These are phyloP conservation scores for Cichladusa arquata DNA, from an alignment of 2,113 vertebrate genomes.

Conservation along the genomic window DNA sequence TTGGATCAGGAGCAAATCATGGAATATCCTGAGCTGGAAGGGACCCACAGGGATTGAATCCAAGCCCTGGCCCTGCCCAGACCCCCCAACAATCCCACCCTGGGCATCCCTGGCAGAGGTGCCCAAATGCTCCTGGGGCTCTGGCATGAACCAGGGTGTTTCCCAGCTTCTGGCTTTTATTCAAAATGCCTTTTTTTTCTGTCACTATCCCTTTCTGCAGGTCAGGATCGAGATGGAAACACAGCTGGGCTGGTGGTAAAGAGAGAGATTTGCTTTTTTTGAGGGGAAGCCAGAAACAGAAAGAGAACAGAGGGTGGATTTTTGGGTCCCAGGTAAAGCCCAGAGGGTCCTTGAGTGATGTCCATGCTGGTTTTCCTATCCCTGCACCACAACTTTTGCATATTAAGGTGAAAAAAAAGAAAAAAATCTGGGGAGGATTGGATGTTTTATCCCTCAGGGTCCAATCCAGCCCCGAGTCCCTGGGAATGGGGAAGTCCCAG, in stretches of 20 bases:
- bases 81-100: not conserved
- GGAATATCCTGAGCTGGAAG: not conserved
- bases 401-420: not conserved
- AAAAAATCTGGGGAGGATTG: not conserved
- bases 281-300: not conserved
- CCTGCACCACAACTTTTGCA: not conserved
- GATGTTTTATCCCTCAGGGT: not conserved
- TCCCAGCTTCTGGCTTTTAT: not conserved
- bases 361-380: not conserved
- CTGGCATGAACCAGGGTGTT: not conserved
- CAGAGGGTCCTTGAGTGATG: not conserved
- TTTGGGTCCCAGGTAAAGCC: not conserved
- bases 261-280: not conserved
- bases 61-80: not conserved
- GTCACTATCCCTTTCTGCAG: not conserved
- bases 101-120: fast-evolving
- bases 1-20: not conserved
- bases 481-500: not conserved
- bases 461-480: fast-evolving
- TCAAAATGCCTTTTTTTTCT: not conserved
- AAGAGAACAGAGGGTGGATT: not conserved
- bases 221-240: not conserved
- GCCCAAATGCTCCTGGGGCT: not conserved
- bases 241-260: not conserved
- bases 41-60: not conserved